phyloP scores from a whole-genome alignment of 2,797 vertebrate species.

The Prionace glauca region DNA sequence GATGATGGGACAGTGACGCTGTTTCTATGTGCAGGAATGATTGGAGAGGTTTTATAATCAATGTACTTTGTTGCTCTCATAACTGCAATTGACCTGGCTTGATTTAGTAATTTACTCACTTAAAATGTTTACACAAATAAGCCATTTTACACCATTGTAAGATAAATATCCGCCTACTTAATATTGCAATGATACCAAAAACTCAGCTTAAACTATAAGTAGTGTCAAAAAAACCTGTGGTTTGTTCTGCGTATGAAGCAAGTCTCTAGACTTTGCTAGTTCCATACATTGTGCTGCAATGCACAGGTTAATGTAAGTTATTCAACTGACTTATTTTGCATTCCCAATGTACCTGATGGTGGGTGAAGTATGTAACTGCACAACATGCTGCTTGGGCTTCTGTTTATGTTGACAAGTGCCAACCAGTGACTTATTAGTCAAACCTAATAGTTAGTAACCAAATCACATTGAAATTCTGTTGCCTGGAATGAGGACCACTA shows the following conservation, averaged over 20 bases:
- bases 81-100: neutral
- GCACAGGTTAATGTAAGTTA: neutral
- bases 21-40: neutral
- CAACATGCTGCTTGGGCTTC: neutral
- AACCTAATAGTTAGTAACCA: neutral
- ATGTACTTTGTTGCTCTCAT: neutral
- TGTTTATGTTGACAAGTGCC: neutral
- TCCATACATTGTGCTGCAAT: neutral
- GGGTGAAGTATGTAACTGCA: neutral
- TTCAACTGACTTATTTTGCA: neutral
- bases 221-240: neutral
- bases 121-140: neutral
- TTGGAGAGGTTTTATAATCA: neutral
- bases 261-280: neutral
- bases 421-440: neutral
- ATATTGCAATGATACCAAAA: conserved; percentile 16
- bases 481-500: neutral
- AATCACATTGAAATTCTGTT: neutral
- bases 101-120: neutral
- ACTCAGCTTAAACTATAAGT: neutral
- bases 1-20: no score
- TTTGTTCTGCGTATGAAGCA: neutral
- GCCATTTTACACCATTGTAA: neutral
- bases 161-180: neutral
- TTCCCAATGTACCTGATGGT: neutral